Evolutionary conservation across 2,888 invertebrate species (phyloP).

Genomic region (Scaptomyza caliginosa): DNA sequence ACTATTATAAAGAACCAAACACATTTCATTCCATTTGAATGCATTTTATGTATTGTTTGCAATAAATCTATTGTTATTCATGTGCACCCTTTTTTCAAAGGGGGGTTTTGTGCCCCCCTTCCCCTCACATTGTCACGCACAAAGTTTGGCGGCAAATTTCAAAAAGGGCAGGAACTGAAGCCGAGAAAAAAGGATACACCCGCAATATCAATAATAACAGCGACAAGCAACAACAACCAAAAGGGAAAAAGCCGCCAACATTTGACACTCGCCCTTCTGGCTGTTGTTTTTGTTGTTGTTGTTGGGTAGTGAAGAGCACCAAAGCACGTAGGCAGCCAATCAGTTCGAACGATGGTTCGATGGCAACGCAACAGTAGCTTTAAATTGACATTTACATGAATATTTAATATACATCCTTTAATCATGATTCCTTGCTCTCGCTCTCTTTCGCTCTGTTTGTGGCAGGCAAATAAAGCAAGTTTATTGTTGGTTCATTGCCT

Average conservation of each 20-base stretch:
- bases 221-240: conserved; percentile 28
- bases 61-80: conserved; percentile 77
- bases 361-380: conserved; percentile 55
- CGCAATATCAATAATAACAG: conserved; percentile 66
- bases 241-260: conserved; percentile 59
- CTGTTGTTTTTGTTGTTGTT: conserved; percentile 7
- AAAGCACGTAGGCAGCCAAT: conserved; percentile 46
- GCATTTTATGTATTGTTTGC: conserved; percentile 74
- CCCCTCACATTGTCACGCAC: conserved; percentile 12
- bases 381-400: conserved; percentile 81
- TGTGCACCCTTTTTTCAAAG: conserved; percentile 21
- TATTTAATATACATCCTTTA: conserved; percentile 79
- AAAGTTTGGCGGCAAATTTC: conserved; percentile 53
- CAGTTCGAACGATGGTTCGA: conserved; percentile 8
- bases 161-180: conserved; percentile 36
- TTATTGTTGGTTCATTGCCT: conserved; percentile 43
- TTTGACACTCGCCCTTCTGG: conserved; percentile 51
- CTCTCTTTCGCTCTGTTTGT: conserved; percentile 21
- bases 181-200: conserved; percentile 45
- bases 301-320: background rate
- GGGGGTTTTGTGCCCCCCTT: background rate
- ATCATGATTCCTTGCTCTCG: conserved; percentile 50
- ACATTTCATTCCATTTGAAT: conserved; percentile 68
- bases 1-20: conserved; percentile 35
- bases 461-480: conserved; percentile 48